A percentile compares a stretch with the other conserved stretches of the same genome.
Evolutionary conservation across 2,797 vertebrate species (phyloP).

Genomic region (Glyptemys insculpta): DNA sequence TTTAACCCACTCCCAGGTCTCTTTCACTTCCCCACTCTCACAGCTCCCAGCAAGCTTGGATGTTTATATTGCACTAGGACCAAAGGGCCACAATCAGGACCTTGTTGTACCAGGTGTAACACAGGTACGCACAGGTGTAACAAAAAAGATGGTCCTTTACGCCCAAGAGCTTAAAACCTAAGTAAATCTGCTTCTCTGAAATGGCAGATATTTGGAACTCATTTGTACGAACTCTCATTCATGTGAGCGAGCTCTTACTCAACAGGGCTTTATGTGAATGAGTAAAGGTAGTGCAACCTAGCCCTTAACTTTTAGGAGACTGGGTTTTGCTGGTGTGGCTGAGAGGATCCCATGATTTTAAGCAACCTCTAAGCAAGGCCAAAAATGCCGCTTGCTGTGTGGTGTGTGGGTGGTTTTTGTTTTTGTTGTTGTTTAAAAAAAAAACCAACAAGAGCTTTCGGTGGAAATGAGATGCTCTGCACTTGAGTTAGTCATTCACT

Average conservation of each 20-base stretch:
- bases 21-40: neutral
- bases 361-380: conserved; percentile 40
- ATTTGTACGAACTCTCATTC: neutral
- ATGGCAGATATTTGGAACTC: neutral
- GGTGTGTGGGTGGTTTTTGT: too few species aligned
- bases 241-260: neutral
- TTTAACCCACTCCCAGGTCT: neutral
- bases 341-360: conserved; percentile 52
- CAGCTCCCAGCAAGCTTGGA: neutral
- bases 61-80: neutral
- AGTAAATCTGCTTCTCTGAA: conserved; percentile 15
- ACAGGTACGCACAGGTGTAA: neutral
- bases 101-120: neutral
- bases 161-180: neutral
- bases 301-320: neutral
- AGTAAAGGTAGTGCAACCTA: neutral
- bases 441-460: conserved; percentile 13
- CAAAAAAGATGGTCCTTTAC: conserved; percentile 3
- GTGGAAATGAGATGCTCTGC: neutral
- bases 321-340: neutral
- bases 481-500: conserved; percentile 28
- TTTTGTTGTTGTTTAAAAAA: too few species aligned
- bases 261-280: neutral
- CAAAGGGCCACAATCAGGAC: rapidly evolving
- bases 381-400: conserved; percentile 4